phyloP scores from a whole-genome alignment of 2,888 invertebrate species.

The Mactromeris polynyma region DNA sequence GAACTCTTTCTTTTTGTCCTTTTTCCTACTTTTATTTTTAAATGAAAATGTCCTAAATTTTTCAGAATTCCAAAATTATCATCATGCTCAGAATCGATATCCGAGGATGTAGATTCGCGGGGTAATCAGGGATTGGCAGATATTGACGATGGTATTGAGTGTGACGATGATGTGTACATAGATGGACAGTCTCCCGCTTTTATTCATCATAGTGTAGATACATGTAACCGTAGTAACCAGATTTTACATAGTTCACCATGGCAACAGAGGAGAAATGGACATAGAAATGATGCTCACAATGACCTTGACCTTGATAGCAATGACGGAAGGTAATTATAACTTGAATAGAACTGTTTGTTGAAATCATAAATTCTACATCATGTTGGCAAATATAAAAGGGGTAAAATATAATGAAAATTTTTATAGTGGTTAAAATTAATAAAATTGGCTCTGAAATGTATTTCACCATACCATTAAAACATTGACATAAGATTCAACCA shows the following conservation, averaged over 20 bases:
- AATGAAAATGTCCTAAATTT: background rate
- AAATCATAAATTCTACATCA: no score
- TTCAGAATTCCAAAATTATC: slow-evolving; percentile 60
- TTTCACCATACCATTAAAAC: no score
- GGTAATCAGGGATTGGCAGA: slow-evolving; percentile 41
- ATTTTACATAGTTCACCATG: slow-evolving; percentile 46
- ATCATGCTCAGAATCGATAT: slow-evolving; percentile 53
- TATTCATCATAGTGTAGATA: slow-evolving; percentile 56
- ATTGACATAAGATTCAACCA: no score
- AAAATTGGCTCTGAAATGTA: no score
- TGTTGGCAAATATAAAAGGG: no score
- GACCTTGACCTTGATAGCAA: slow-evolving; percentile 25
- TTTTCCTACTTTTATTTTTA: no score
- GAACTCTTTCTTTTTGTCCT: no score
- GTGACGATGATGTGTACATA: slow-evolving; percentile 75
- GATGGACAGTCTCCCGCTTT: slow-evolving; percentile 64
- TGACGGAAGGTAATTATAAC: slow-evolving; percentile 29
- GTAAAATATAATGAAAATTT: no score
- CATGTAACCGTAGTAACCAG: slow-evolving; percentile 21
- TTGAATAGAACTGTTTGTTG: no score
- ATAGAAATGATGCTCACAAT: slow-evolving; percentile 7
- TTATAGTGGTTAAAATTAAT: no score
- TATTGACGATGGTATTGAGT: slow-evolving; percentile 78
- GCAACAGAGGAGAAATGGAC: slow-evolving; percentile 30
- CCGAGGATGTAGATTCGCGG: slow-evolving; percentile 58